phyloP scores from a whole-genome alignment of 2,113 vertebrate genomes.

The Dromaius novaehollandiae region DNA sequence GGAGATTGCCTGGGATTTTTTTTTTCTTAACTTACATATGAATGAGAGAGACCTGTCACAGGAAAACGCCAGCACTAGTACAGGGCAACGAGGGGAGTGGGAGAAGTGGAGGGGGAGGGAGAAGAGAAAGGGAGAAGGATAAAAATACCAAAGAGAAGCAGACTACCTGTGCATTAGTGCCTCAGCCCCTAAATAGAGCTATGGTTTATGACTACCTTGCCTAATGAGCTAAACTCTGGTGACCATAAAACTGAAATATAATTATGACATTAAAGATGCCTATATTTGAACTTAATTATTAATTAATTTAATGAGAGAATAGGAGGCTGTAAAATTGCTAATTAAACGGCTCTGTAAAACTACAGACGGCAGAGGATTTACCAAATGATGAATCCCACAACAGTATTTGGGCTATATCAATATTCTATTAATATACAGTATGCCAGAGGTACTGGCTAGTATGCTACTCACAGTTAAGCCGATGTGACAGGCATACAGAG shows the following conservation, averaged over 20 bases:
- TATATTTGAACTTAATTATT: slow-evolving; percentile 93
- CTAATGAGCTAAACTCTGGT: slow-evolving; percentile 84
- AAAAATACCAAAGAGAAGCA: slow-evolving; percentile 35
- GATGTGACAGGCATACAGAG: slow-evolving; percentile 84
- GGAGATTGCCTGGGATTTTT: neutral
- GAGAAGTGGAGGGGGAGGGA: neutral
- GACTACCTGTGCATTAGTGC: slow-evolving; percentile 30
- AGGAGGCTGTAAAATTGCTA: slow-evolving; percentile 88
- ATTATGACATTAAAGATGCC: slow-evolving; percentile 93
- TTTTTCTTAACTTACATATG: neutral
- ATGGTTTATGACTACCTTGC: slow-evolving; percentile 79
- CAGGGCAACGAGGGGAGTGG: neutral
- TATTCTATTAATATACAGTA: slow-evolving; percentile 92
- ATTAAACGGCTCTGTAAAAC: slow-evolving; percentile 87
- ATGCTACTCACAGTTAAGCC: slow-evolving; percentile 80
- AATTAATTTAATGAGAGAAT: slow-evolving; percentile 91
- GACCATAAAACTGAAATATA: slow-evolving; percentile 90
- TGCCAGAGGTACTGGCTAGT: slow-evolving; percentile 86
- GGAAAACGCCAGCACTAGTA: neutral
- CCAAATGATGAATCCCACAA: slow-evolving; percentile 83
- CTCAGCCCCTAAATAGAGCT: slow-evolving; percentile 70
- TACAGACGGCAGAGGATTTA: slow-evolving; percentile 84
- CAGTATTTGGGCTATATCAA: slow-evolving; percentile 88
- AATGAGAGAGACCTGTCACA: neutral
- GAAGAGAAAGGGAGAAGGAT: slow-evolving; percentile 23